Evolutionary conservation across 1,140 invertebrate genomes (phyloP).

Genomic region (Euura lappo): DNA sequence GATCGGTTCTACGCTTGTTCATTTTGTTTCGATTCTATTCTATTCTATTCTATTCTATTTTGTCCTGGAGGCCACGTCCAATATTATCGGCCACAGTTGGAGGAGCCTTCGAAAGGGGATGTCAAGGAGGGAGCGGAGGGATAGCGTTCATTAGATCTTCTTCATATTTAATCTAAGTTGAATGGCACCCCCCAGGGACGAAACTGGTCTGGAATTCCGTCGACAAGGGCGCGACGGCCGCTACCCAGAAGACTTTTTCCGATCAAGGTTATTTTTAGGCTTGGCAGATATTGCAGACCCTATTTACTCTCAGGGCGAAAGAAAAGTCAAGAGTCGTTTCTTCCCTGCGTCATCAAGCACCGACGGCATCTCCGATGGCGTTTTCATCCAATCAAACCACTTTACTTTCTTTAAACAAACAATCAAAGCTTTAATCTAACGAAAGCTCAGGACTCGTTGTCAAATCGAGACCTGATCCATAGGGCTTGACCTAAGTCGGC

Average conservation of each 20-base stretch:
- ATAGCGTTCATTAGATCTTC: conserved; percentile 23
- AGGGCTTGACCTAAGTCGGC: no score
- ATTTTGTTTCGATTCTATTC: no score
- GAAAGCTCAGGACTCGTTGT: no score
- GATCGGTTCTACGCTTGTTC: neutral
- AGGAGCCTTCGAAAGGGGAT: neutral
- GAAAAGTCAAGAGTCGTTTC: neutral
- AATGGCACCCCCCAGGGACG: conserved; percentile 8
- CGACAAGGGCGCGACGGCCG: neutral
- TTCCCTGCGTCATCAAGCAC: no score
- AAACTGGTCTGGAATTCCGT: neutral
- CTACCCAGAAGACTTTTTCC: neutral
- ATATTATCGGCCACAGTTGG: neutral
- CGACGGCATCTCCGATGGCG: no score
- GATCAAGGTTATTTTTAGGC: neutral
- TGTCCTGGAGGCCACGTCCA: neutral
- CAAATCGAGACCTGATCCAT: no score
- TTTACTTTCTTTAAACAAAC: no score
- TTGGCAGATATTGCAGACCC: neutral
- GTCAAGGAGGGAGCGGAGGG: neutral
- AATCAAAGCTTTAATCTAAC: no score
- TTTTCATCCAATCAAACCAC: no score
- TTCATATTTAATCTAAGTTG: conserved; percentile 27
- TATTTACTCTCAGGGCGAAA: neutral
- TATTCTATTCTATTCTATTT: no score